These are phyloP conservation scores for Exocentrus adspersus DNA, from an alignment of 2,888 invertebrate species.

Conservation along the genomic window DNA sequence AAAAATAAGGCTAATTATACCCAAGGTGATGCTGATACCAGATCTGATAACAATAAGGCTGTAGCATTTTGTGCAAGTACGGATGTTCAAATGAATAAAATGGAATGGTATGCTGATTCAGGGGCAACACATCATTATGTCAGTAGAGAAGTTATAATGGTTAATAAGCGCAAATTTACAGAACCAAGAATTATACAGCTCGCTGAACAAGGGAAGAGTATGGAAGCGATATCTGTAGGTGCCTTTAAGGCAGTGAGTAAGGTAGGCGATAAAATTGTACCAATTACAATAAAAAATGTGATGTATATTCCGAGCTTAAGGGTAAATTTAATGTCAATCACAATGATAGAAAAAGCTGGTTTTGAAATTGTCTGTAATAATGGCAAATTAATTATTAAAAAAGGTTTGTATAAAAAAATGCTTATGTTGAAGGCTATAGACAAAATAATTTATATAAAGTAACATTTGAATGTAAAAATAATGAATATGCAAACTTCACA, in stretches of 20 bases:
- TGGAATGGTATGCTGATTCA: slow-evolving; percentile 32
- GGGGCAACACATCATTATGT: slow-evolving; percentile 36
- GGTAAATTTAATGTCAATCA: slow-evolving; percentile 24
- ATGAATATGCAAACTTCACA: neutral
- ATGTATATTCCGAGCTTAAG: slow-evolving; percentile 25
- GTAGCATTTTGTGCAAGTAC: slow-evolving; percentile 21
- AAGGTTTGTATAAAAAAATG: slow-evolving; percentile 4
- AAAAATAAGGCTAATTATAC: slow-evolving; percentile 27
- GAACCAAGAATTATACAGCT: slow-evolving; percentile 28
- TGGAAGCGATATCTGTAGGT: slow-evolving; percentile 29
- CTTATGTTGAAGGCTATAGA: slow-evolving; percentile 19
- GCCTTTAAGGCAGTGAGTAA: slow-evolving; percentile 27
- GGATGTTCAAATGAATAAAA: neutral
- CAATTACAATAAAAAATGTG: slow-evolving; percentile 29
- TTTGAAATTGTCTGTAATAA: slow-evolving; percentile 20
- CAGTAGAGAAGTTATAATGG: slow-evolving; percentile 26
- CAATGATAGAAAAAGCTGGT: slow-evolving; percentile 16
- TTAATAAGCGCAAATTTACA: slow-evolving; percentile 21
- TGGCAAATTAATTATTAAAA: slow-evolving; percentile 25
- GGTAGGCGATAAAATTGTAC: slow-evolving; percentile 20
- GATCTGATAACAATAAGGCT: too few relatives aligned
- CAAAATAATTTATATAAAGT: neutral
- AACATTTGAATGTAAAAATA: neutral
- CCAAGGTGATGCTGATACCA: neutral
- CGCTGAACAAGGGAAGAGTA: slow-evolving; percentile 33